Evolutionary conservation across 1,140 invertebrate genomes (phyloP).

Genomic region (Diuraphis noxia): DNA sequence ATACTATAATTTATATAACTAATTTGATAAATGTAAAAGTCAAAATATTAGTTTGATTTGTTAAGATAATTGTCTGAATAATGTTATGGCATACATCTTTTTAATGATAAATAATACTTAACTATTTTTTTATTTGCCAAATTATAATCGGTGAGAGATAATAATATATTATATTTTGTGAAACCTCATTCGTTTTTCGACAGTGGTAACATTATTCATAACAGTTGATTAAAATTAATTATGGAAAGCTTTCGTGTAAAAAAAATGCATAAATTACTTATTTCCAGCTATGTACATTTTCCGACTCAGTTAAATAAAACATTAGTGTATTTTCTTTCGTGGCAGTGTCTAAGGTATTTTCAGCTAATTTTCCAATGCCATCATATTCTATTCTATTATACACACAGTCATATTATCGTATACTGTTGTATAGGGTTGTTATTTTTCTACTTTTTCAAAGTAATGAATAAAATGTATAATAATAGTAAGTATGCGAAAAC

Average conservation of each 20-base stretch:
- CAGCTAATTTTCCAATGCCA: slow-evolving; percentile 12
- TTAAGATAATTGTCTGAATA: background rate
- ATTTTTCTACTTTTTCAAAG: background rate
- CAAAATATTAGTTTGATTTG: background rate
- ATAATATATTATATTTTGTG: background rate
- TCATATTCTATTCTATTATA: background rate
- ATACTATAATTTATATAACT: background rate
- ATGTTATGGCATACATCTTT: background rate
- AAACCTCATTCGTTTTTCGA: background rate
- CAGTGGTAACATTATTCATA: background rate
- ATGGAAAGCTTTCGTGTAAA: background rate
- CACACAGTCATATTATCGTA: background rate
- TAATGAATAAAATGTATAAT: slow-evolving; percentile 1
- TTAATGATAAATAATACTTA: background rate
- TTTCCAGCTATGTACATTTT: background rate
- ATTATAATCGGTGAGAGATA: background rate
- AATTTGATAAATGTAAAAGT: background rate
- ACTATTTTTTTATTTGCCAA: background rate
- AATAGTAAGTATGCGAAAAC: background rate
- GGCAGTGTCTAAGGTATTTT: background rate
- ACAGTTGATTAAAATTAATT: slow-evolving; percentile 26
- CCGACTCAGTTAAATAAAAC: background rate
- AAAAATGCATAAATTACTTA: background rate
- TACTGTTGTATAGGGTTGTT: background rate
- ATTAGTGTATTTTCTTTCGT: background rate